Conservation (phyloP, 2,888 invertebrate species). For the Coelinius sp. region DNA sequence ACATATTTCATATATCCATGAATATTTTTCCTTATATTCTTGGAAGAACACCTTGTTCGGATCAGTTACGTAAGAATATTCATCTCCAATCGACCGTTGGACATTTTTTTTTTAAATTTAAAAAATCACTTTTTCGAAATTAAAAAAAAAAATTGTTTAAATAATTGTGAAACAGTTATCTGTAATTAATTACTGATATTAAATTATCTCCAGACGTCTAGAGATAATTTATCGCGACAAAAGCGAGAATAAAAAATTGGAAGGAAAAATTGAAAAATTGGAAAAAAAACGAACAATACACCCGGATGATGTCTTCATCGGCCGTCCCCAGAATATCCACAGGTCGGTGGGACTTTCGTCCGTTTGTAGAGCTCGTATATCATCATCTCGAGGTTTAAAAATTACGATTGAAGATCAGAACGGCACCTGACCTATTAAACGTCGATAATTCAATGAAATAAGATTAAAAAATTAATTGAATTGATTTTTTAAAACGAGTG, state of each 20-base stretch:
- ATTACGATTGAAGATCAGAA: not conserved
- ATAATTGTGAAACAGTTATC: not conserved
- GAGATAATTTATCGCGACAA: not conserved
- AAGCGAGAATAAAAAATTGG: not conserved
- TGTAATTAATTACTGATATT: not conserved
- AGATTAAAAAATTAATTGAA: too few species aligned
- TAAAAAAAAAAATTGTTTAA: not conserved
- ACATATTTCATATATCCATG: too few species aligned
- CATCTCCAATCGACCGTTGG: not conserved
- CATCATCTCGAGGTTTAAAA: constrained; percentile 22
- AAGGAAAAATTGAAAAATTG: not conserved
- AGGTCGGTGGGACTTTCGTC: constrained; percentile 71
- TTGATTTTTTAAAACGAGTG: too few species aligned
- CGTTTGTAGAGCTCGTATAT: constrained; percentile 64
- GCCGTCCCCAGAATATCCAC: constrained; percentile 57
- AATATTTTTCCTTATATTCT: constrained; percentile 10
- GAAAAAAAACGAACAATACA: constrained; percentile 57
- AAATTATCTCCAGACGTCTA: constrained; percentile 26
- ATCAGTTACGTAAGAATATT: not conserved
- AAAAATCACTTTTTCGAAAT: not conserved
- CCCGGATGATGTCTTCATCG: constrained; percentile 68
- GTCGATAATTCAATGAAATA: too few species aligned
- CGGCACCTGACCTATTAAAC: constrained; percentile 10
- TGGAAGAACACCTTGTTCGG: constrained; percentile 11
- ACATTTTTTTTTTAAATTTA: not conserved